Evolutionary conservation across 2,888 invertebrate genomes (phyloP).

Genomic region (Napeogenes inachia): DNA sequence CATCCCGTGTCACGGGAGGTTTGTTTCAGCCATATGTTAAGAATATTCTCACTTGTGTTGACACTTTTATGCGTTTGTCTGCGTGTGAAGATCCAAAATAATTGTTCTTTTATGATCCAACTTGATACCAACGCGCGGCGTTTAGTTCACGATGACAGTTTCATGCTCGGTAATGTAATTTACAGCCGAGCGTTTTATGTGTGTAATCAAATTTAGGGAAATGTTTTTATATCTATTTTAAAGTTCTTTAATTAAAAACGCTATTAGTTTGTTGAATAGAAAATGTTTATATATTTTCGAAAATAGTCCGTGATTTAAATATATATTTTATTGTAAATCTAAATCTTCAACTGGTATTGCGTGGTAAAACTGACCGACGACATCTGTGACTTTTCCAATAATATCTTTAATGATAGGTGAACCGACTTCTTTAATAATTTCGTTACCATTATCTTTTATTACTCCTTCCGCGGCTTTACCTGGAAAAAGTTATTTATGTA

Average conservation of each 20-base stretch:
- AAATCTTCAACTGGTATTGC: slow-evolving; percentile 34
- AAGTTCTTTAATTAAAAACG: background rate
- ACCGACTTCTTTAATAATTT: slow-evolving; percentile 37
- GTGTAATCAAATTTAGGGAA: slow-evolving; percentile 30
- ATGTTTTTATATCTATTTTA: slow-evolving; percentile 20
- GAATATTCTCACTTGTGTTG: slow-evolving; percentile 52
- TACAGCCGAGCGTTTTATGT: slow-evolving; percentile 32
- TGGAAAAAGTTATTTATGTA: background rate
- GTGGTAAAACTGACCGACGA: slow-evolving; percentile 24
- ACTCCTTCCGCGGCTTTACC: slow-evolving; percentile 2
- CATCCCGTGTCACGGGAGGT: slow-evolving; percentile 38
- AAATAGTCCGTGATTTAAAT: background rate
- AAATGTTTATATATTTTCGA: background rate
- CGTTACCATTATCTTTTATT: slow-evolving; percentile 30
- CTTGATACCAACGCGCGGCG: slow-evolving; percentile 65
- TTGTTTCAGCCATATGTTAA: slow-evolving; percentile 54
- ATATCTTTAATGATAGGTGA: slow-evolving; percentile 38
- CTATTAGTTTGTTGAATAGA: background rate
- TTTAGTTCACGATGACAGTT: slow-evolving; percentile 62
- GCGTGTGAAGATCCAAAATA: slow-evolving; percentile 68
- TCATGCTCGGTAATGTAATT: slow-evolving; percentile 52
- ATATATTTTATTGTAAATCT: slow-evolving; percentile 28
- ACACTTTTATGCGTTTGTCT: slow-evolving; percentile 59
- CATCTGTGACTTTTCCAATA: slow-evolving; percentile 9
- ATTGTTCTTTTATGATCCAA: slow-evolving; percentile 58